Conservation (phyloP, 2,888 invertebrate species). For the Drosophila bunnanda region DNA sequence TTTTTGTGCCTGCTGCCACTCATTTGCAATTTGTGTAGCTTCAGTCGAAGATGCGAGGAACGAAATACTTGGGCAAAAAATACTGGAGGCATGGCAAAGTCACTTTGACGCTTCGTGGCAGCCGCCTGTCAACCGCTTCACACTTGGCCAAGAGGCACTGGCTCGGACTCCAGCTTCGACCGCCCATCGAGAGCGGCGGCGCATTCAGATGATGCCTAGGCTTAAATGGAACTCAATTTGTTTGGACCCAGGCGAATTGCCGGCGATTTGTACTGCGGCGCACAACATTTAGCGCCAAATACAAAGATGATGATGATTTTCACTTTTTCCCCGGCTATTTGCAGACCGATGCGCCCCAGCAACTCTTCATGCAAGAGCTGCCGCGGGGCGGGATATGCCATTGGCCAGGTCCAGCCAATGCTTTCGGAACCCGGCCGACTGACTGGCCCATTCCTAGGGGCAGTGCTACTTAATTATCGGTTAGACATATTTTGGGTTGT, state of each 20-base stretch:
- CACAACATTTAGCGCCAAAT: slow-evolving; percentile 58
- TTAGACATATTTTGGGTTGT: slow-evolving; percentile 27
- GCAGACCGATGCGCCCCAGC: slow-evolving; percentile 49
- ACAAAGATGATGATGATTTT: slow-evolving; percentile 51
- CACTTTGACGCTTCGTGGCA: slow-evolving; percentile 75
- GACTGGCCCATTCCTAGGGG: slow-evolving; percentile 25
- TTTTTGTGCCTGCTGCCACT: slow-evolving; percentile 61
- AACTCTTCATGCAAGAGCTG: slow-evolving; percentile 54
- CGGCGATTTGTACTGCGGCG: slow-evolving; percentile 58
- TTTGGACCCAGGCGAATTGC: slow-evolving; percentile 51
- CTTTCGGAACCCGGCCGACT: slow-evolving; percentile 10
- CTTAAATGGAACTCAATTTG: slow-evolving; percentile 55
- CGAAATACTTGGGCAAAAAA: slow-evolving; percentile 8
- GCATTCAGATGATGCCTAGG: slow-evolving; percentile 31
- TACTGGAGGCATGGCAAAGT: slow-evolving; percentile 49
- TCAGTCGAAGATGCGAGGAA: slow-evolving; percentile 7
- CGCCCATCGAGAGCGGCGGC: slow-evolving; percentile 58
- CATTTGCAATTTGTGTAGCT: slow-evolving; percentile 68
- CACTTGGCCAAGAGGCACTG: slow-evolving; percentile 58
- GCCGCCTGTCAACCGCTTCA: slow-evolving; percentile 72
- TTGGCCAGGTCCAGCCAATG: slow-evolving; percentile 23
- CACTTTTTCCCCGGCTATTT: slow-evolving; percentile 45
- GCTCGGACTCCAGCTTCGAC: slow-evolving; percentile 39
- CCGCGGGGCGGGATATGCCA: slow-evolving; percentile 39
- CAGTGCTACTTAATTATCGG: slow-evolving; percentile 55